Percentiles rank a stretch among this genome's conserved stretches.
These are phyloP conservation scores for Apus apus DNA, from an alignment of 2,113 vertebrate species.

Conservation along the genomic window DNA sequence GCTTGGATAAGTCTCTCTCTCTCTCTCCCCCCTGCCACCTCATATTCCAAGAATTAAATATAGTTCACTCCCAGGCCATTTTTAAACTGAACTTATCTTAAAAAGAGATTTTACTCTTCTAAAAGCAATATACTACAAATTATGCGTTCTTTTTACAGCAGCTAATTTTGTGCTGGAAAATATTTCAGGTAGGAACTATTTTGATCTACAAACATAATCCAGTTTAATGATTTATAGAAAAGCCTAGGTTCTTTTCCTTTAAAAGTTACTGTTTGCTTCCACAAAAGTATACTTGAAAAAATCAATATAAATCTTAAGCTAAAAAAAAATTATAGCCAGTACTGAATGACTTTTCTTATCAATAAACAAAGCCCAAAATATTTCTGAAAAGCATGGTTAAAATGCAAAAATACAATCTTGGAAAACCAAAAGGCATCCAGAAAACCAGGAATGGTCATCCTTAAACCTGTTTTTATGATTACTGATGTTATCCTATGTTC, in stretches of 20 bases:
- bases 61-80: not conserved
- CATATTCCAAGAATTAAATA: conserved; percentile 21
- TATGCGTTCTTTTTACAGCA: not conserved
- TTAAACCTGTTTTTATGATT: not conserved
- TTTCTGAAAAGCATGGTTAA: not conserved
- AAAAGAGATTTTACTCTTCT: not conserved
- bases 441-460: not conserved
- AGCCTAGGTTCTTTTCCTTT: not conserved
- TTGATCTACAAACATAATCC: not conserved
- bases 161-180: not conserved
- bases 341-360: not conserved
- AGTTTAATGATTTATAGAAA: not conserved
- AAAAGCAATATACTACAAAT: not conserved
- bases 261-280: not conserved
- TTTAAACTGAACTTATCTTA: not conserved
- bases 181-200: not conserved
- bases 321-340: not conserved
- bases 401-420: not conserved
- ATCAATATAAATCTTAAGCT: not conserved
- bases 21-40: not conserved
- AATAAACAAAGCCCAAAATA: not conserved
- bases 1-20: not conserved
- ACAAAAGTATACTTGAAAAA: not conserved
- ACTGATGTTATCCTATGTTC: not conserved
- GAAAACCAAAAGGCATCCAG: not conserved